Percentiles rank a stretch among this genome's conserved stretches.
phyloP scores from a whole-genome alignment of 2,888 invertebrate genomes.

The Pherbina coryleti region DNA sequence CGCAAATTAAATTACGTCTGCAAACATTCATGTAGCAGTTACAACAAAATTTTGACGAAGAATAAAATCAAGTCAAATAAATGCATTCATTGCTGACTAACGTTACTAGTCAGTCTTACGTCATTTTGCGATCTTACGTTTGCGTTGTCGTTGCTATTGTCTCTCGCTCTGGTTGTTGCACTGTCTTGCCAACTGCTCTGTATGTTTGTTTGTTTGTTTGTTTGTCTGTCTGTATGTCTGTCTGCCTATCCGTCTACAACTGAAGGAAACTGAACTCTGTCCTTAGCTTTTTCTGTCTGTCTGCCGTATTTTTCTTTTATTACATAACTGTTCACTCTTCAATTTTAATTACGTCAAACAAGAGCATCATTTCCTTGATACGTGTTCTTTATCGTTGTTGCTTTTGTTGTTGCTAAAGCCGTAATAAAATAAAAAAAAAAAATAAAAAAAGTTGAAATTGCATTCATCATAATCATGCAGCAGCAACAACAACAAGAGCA shows the following conservation, averaged over 20 bases:
- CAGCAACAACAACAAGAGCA: conserved; percentile 5
- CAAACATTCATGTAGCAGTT: neutral
- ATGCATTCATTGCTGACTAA: neutral
- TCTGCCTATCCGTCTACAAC: neutral
- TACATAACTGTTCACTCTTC: conserved; percentile 58
- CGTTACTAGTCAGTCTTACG: neutral
- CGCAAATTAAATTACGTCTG: neutral
- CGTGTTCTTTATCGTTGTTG: neutral
- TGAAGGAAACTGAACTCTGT: neutral
- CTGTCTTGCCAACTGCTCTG: neutral
- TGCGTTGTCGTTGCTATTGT: neutral
- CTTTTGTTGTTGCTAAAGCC: conserved; percentile 4
- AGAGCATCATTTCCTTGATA: conserved; percentile 28
- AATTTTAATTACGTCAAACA: conserved; percentile 65
- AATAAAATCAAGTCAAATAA: neutral
- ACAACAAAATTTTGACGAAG: neutral
- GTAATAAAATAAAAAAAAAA: neutral
- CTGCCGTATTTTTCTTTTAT: conserved; percentile 21
- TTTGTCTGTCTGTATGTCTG: neutral
- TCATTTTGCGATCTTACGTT: neutral
- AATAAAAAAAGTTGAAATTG: conserved; percentile 19
- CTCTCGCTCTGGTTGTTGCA: neutral
- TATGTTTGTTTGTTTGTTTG: neutral
- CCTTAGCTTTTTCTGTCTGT: conserved; percentile 1
- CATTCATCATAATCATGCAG: conserved; percentile 35